These are phyloP conservation scores for Micromys minutus DNA, from an alignment of 2,113 vertebrate species.

Conservation along the genomic window DNA sequence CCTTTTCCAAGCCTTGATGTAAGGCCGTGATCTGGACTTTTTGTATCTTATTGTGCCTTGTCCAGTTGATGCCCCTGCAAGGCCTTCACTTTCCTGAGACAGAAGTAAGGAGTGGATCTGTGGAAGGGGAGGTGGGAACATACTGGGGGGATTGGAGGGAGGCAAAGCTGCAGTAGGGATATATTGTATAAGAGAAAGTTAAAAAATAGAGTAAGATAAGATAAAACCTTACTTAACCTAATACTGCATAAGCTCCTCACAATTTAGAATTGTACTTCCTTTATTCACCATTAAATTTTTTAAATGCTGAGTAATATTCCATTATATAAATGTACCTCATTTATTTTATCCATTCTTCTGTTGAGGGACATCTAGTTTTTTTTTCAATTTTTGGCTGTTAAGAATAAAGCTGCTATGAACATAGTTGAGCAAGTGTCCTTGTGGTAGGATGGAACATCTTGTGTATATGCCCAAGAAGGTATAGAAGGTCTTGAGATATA, in stretches of 20 bases:
- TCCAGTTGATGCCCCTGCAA: not conserved
- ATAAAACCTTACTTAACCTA: slow-evolving; percentile 9
- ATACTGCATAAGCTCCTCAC: not conserved
- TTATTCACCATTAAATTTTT: not conserved
- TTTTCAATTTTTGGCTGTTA: not conserved
- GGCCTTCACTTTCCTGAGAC: not conserved
- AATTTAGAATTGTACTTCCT: not conserved
- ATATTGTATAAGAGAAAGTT: not conserved
- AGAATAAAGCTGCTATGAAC: not conserved
- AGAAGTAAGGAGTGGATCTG: not conserved
- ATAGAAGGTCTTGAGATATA: not conserved
- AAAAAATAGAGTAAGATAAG: not conserved
- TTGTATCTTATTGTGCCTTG: not conserved
- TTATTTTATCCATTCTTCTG: not conserved
- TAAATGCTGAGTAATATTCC: not conserved
- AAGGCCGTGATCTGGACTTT: not conserved
- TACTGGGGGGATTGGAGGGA: too few species aligned
- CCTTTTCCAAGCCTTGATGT: not conserved
- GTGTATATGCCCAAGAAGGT: not conserved
- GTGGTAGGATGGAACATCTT: not conserved
- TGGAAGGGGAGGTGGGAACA: not conserved
- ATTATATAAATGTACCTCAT: not conserved
- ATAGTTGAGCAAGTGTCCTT: not conserved
- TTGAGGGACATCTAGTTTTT: not conserved
- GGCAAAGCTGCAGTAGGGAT: not conserved